A percentile compares a stretch with the other conserved stretches of the same genome.
Evolutionary conservation across 2,888 invertebrate species (phyloP).

Genomic region (Agrotis ipsilon): DNA sequence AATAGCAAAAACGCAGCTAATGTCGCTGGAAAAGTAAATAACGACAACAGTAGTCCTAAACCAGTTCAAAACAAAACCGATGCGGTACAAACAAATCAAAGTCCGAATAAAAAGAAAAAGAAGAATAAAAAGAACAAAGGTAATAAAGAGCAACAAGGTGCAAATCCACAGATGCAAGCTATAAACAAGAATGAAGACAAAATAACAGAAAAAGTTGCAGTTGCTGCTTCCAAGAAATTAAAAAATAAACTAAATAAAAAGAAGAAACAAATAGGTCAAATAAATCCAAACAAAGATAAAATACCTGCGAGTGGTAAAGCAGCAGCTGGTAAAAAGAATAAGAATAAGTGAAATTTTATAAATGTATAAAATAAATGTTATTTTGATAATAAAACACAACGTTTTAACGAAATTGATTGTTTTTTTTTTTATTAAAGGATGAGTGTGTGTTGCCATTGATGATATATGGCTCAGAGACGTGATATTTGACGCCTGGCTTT

Average conservation of each 20-base stretch:
- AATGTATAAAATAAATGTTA: conserved; percentile 41
- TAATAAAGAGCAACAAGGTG: conserved; percentile 40
- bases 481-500: too few species aligned
- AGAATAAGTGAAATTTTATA: conserved; percentile 64
- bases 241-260: conserved; percentile 82
- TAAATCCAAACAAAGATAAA: conserved; percentile 73
- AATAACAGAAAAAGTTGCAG: conserved; percentile 76
- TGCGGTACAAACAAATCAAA: conserved; percentile 47
- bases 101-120: conserved; percentile 71
- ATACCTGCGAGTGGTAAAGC: conserved; percentile 63
- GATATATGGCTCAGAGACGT: too few species aligned
- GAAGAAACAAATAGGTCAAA: conserved; percentile 82
- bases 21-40: conserved; percentile 51
- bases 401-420: conserved; percentile 13
- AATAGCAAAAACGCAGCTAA: conserved; percentile 40
- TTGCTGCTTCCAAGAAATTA: conserved; percentile 78
- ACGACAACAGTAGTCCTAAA: conserved; percentile 40
- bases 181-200: conserved; percentile 69
- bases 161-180: conserved; percentile 24
- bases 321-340: conserved; percentile 72
- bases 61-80: conserved; percentile 40
- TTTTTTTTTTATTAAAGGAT: too few species aligned
- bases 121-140: conserved; percentile 69
- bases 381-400: conserved; percentile 64
- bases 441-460: too few species aligned